Percentiles rank a stretch among this genome's conserved stretches.
phyloP scores from a whole-genome alignment of 2,888 invertebrate genomes.

The Drosophila subquinaria region DNA sequence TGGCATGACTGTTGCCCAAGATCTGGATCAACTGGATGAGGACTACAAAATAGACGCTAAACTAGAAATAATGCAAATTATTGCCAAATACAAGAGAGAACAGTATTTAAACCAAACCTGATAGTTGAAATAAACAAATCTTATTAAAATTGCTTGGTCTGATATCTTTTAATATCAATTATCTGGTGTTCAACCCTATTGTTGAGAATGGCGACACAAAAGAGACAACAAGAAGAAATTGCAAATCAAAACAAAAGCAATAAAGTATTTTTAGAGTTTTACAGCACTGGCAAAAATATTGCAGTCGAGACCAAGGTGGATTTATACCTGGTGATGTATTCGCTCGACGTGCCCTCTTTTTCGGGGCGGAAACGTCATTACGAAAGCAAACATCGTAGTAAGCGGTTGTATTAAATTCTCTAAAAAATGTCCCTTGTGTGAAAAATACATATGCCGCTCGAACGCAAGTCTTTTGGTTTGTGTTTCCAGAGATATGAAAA shows the following conservation, averaged over 20 bases:
- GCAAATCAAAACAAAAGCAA: slow-evolving; percentile 52
- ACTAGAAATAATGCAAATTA: slow-evolving; percentile 58
- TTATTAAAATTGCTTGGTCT: background rate
- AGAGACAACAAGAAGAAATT: slow-evolving; percentile 18
- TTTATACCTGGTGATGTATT: no score
- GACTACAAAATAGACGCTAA: slow-evolving; percentile 60
- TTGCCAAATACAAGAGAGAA: slow-evolving; percentile 54
- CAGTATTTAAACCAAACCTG: slow-evolving; percentile 47
- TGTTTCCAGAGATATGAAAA: no score
- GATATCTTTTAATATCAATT: background rate
- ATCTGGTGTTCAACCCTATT: slow-evolving; percentile 8
- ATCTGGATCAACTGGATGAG: slow-evolving; percentile 56
- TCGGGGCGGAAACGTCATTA: no score
- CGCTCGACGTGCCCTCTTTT: no score
- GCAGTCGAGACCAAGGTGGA: background rate
- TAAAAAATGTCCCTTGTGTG: no score
- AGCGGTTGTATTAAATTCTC: no score
- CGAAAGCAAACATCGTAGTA: no score
- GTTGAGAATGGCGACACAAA: slow-evolving; percentile 48
- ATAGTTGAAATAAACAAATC: slow-evolving; percentile 27
- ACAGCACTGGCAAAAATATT: slow-evolving; percentile 35
- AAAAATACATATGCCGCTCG: no score
- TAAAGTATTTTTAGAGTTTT: background rate
- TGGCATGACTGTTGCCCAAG: slow-evolving; percentile 59
- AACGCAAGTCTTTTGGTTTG: no score